phyloP scores from a whole-genome alignment of 2,113 vertebrate genomes.

The Gnathonemus longibarbis region DNA sequence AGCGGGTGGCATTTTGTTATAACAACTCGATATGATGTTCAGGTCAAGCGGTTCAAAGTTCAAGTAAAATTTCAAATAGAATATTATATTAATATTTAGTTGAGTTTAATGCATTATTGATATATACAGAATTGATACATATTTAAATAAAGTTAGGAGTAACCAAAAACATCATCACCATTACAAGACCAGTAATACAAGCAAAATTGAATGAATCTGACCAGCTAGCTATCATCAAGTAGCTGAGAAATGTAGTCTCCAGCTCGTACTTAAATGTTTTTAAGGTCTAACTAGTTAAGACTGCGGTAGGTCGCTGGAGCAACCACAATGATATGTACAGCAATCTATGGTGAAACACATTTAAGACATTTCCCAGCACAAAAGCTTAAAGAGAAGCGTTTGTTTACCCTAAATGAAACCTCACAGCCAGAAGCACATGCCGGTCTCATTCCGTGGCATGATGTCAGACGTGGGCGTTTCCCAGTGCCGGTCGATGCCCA shows the following conservation, averaged over 20 bases:
- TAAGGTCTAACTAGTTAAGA: background rate
- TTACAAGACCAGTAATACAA: background rate
- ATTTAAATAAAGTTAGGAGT: background rate
- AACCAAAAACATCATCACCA: background rate
- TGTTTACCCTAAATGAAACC: background rate
- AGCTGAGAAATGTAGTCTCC: background rate
- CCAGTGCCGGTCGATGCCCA: background rate
- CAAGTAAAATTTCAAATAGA: background rate
- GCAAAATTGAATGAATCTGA: background rate
- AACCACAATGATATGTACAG: background rate
- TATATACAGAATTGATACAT: background rate
- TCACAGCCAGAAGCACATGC: background rate
- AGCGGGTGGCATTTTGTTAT: background rate
- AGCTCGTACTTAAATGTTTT: background rate
- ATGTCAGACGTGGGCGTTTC: background rate
- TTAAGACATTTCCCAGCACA: background rate
- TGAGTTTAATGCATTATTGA: background rate
- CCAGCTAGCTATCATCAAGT: background rate
- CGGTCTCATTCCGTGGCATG: background rate
- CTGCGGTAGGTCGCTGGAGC: background rate
- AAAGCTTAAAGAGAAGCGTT: background rate
- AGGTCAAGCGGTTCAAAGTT: background rate
- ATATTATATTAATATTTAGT: background rate
- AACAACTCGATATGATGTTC: background rate
- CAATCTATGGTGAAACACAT: background rate